phyloP scores from a whole-genome alignment of 2,113 vertebrate genomes.

The Poeciliopsis retropinna region DNA sequence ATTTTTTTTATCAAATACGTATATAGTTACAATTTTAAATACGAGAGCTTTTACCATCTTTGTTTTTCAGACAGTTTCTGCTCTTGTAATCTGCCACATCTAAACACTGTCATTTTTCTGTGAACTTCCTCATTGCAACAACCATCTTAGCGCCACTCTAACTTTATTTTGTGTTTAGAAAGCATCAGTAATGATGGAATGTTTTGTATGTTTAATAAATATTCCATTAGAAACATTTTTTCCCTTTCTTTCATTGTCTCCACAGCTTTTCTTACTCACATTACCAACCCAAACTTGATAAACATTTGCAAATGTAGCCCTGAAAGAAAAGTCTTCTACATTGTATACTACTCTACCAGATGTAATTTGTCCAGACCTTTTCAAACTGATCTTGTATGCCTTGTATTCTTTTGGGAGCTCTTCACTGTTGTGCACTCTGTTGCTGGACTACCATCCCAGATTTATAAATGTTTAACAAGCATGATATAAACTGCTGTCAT shows the following conservation, averaged over 20 bases:
- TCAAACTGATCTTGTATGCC: conserved; percentile 53
- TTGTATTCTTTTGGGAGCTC: conserved; percentile 86
- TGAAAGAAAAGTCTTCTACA: conserved; percentile 40
- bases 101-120: conserved; percentile 45
- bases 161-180: conserved; percentile 61
- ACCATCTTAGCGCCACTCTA: conserved; percentile 16
- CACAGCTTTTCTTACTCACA: conserved; percentile 12
- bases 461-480: conserved; percentile 86
- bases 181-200: conserved; percentile 67
- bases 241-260: conserved; percentile 28
- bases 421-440: conserved; percentile 83
- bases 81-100: conserved; percentile 22
- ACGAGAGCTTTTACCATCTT: conserved; percentile 12
- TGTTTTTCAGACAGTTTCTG: conserved; percentile 11
- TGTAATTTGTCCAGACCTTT: conserved; percentile 71
- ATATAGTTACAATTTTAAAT: conserved; percentile 20
- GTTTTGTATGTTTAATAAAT: conserved; percentile 78
- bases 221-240: conserved; percentile 60
- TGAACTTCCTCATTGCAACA: conserved; percentile 29
- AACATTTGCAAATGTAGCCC: conserved; percentile 1
- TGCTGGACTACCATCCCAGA: conserved; percentile 79
- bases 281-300: conserved; percentile 3
- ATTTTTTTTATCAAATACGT: conserved; percentile 31
- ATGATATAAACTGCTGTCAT: conserved; percentile 85
- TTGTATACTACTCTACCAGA: conserved; percentile 58